A percentile compares a stretch with the other conserved stretches of the same genome.
phyloP scores from a whole-genome alignment of 2,113 vertebrate genomes.

The Lepisosteus osseus region DNA sequence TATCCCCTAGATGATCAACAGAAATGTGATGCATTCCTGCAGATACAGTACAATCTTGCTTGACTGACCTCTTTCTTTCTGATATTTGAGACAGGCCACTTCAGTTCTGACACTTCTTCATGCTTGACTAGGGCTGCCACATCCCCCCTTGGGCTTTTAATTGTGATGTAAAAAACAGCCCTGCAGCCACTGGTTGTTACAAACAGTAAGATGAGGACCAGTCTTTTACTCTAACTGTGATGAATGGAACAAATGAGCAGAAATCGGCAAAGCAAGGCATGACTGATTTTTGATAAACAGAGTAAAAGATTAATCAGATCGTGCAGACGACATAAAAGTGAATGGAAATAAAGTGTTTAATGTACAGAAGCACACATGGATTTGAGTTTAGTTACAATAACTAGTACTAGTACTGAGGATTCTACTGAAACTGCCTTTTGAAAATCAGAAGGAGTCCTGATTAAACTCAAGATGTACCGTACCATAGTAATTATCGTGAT shows the following conservation, averaged over 20 bases:
- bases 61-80: neutral
- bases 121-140: neutral
- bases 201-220: neutral
- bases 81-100: neutral
- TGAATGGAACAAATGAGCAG: neutral
- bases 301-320: neutral
- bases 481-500: neutral
- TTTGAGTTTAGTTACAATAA: no score
- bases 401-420: no score
- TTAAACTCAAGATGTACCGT: no score
- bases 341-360: no score
- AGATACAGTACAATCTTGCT: neutral
- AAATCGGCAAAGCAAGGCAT: neutral
- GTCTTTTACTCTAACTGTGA: neutral
- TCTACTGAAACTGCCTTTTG: no score
- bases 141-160: neutral
- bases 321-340: no score
- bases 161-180: slow-evolving; percentile 14
- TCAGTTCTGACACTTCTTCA: neutral
- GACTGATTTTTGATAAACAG: slow-evolving; percentile 7
- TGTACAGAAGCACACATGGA: no score
- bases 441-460: no score
- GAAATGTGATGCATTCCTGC: slow-evolving; percentile 7
- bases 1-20: neutral
- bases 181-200: neutral